phyloP scores from a whole-genome alignment of 2,113 vertebrate genomes.

The Emydocephalus ijimae region DNA sequence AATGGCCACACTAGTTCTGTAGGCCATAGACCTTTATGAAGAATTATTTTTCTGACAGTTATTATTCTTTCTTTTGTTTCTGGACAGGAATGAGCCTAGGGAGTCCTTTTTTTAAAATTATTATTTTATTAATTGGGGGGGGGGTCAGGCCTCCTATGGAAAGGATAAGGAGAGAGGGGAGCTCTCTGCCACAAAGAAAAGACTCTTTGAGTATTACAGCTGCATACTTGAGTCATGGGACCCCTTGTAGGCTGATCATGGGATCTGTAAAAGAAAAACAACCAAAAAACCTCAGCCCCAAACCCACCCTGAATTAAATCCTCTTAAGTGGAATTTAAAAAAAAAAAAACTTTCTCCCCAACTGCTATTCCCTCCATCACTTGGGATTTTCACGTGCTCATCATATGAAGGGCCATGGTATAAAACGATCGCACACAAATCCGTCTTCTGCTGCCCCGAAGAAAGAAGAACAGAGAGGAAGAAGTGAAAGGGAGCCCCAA shows the following conservation, averaged over 20 bases:
- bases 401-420: slow-evolving; percentile 54
- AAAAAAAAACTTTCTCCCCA: background rate
- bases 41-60: background rate
- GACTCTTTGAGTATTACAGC: slow-evolving; percentile 43
- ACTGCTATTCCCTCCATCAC: background rate
- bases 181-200: slow-evolving; percentile 43
- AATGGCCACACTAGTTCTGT: background rate
- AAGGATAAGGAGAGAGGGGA: slow-evolving; percentile 15
- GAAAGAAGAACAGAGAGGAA: accelerated
- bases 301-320: slow-evolving; percentile 46
- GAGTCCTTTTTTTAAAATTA: background rate
- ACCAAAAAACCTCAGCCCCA: background rate
- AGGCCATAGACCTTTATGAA: background rate
- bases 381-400: slow-evolving; percentile 56
- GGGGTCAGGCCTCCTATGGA: background rate
- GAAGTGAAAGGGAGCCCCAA: background rate
- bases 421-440: slow-evolving; percentile 53
- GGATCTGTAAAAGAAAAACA: slow-evolving; percentile 25
- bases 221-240: slow-evolving; percentile 55
- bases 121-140: background rate
- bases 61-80: background rate
- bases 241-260: slow-evolving; percentile 55
- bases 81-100: background rate
- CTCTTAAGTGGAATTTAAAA: slow-evolving; percentile 54
- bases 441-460: background rate